Base-by-base conservation (phyloP, 2,888 invertebrate genomes). In the Cecidostiba fungosa region DNA sequence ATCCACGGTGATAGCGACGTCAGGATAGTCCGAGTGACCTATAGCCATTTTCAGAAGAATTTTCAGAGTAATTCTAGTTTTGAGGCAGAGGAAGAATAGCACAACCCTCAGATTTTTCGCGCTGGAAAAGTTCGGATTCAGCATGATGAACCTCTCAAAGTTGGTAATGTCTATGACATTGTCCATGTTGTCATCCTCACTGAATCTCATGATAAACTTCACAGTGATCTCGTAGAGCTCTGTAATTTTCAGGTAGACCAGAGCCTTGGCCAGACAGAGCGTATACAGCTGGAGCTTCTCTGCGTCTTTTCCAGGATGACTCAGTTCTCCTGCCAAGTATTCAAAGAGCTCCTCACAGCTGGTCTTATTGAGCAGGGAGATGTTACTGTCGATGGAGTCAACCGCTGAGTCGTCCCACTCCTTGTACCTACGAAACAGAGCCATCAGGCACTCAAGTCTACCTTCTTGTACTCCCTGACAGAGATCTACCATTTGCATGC, bases 351-450 rank as follows among this genome's bases (percentile, higher is more conserved):
- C 81, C 5, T 88, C 47, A 50, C 89, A 91, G 62, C 90, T 89
- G 0, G 90, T 82, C 73, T 89, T 89, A 8, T 89, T 88, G n/a
- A 92, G 50, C 0, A 87, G 36, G 0, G 81, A 72, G 14, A 85
- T 82, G 12, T 88, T 88, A 23, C 86, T 81, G 4, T 88, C 85
- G 0, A 92, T 82, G 4, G 87, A 87, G 14, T 90, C 80, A 23
- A 91, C 87, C 14, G 86, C 87, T 10, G 86, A 77, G 59, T 88
- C 78, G 74, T 92, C 89, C 92, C 92, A 93, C 76, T 91, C 89
- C 23, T 89, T 87, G 47, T 90, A 89, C 66, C 91, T 89, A 47
- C 82, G 77, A 86, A 87, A 85, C 19, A 93, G 78, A 85, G 91
- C 90, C 16, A 86, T 88, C 12, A 90, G 50, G 32, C 84, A 88